Conservation (phyloP, 2,113 vertebrate species). For the Embiotoca jacksoni region DNA sequence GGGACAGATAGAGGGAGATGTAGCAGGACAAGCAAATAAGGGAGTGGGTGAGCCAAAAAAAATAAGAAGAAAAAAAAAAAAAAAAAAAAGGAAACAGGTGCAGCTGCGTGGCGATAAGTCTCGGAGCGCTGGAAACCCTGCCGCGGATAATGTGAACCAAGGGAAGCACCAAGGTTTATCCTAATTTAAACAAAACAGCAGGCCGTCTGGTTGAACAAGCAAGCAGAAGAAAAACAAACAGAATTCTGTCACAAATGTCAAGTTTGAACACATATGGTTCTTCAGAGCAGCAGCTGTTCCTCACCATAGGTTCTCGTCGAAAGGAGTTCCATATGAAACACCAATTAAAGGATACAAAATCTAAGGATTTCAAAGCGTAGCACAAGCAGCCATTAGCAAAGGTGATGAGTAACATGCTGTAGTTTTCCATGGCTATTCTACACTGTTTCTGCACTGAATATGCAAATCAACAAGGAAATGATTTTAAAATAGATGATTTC, state of each 20-base stretch:
- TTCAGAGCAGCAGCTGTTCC: conserved; percentile 65
- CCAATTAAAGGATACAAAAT: background rate
- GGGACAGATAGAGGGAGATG: conserved; percentile 31
- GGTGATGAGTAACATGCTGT: background rate
- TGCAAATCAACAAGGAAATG: background rate
- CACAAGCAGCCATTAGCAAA: background rate
- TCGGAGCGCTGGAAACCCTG: conserved; percentile 63
- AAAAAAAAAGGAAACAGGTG: conserved; percentile 79
- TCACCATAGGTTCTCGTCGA: conserved; percentile 36
- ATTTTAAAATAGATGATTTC: background rate
- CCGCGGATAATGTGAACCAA: conserved; percentile 65
- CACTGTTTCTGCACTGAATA: background rate
- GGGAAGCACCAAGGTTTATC: conserved; percentile 61
- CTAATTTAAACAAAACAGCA: conserved; percentile 69
- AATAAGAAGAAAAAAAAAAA: background rate
- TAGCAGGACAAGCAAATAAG: conserved; percentile 52
- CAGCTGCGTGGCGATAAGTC: conserved; percentile 71
- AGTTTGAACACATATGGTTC: conserved; percentile 38
- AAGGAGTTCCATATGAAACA: conserved; percentile 17
- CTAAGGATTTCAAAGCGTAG: conserved; percentile 6
- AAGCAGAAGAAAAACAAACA: conserved; percentile 67
- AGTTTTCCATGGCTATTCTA: background rate
- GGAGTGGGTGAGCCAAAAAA: conserved; percentile 51
- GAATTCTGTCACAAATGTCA: conserved; percentile 44
- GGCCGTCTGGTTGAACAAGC: conserved; percentile 59